These are phyloP conservation scores for Leucophenga montana DNA, from an alignment of 2,888 invertebrate genomes.

Conservation along the genomic window DNA sequence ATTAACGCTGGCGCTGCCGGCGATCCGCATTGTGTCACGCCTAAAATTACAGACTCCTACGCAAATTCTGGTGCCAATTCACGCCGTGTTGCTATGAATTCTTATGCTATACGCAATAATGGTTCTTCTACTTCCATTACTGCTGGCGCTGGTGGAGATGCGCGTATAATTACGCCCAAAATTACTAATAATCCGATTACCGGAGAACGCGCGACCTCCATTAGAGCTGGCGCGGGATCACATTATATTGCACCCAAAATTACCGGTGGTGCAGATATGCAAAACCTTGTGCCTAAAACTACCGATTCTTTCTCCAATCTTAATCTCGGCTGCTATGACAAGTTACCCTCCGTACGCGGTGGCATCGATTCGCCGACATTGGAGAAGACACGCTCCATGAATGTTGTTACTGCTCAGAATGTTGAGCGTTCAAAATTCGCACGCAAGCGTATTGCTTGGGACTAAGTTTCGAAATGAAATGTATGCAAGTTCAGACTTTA, in stretches of 20 bases:
- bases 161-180: neutral
- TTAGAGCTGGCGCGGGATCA: neutral
- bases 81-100: too few species aligned
- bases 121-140: constrained; percentile 11
- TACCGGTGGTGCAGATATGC: constrained; percentile 55
- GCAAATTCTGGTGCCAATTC: too few species aligned
- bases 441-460: constrained; percentile 70
- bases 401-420: constrained; percentile 57
- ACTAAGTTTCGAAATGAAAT: constrained; percentile 39
- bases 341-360: constrained; percentile 45
- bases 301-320: constrained; percentile 35
- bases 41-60: too few species aligned
- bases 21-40: neutral
- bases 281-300: too few species aligned
- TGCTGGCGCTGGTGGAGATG: neutral
- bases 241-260: constrained; percentile 24
- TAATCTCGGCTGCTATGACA: constrained; percentile 63
- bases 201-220: too few species aligned
- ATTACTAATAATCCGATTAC: too few species aligned
- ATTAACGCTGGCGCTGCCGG: neutral
- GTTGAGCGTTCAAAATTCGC: constrained; percentile 64
- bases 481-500: too few species aligned
- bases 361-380: constrained; percentile 52
- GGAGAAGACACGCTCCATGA: constrained; percentile 50
- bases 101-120: neutral